These are phyloP conservation scores for Drosophila vallismaia DNA, from an alignment of 2,888 invertebrate species.

Conservation along the genomic window DNA sequence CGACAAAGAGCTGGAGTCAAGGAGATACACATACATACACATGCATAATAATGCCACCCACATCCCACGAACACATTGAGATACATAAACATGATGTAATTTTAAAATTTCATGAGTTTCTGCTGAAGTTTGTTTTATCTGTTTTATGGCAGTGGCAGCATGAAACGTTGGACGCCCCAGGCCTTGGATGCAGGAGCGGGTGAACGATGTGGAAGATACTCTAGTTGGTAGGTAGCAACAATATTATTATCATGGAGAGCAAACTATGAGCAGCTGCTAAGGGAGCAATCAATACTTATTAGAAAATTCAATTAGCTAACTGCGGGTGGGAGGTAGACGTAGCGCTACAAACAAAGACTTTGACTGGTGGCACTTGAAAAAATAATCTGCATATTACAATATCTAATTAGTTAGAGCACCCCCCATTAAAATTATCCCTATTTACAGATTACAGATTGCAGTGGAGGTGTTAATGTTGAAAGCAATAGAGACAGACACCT, in stretches of 20 bases:
- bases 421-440: neutral
- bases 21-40: constrained; percentile 27
- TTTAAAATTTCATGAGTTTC: constrained; percentile 51
- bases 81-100: constrained; percentile 46
- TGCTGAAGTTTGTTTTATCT: constrained; percentile 51
- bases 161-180: neutral
- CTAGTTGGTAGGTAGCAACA: constrained; percentile 5
- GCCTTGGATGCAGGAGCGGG: constrained; percentile 2
- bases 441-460: neutral
- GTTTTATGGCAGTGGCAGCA: constrained; percentile 20
- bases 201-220: neutral
- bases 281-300: constrained; percentile 25
- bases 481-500: constrained; percentile 2
- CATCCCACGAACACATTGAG: constrained; percentile 9
- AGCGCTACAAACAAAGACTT: constrained; percentile 3
- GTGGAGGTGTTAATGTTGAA: neutral
- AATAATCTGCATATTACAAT: neutral
- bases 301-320: constrained; percentile 55
- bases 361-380: neutral
- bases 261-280: constrained; percentile 25
- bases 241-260: neutral
- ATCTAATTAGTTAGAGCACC: neutral
- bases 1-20: constrained; percentile 15
- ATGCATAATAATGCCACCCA: constrained; percentile 29
- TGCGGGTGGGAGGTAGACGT: constrained; percentile 10